These are phyloP conservation scores for Boulengeromyrus knoepffleri DNA, from an alignment of 2,113 vertebrate species.

Conservation along the genomic window DNA sequence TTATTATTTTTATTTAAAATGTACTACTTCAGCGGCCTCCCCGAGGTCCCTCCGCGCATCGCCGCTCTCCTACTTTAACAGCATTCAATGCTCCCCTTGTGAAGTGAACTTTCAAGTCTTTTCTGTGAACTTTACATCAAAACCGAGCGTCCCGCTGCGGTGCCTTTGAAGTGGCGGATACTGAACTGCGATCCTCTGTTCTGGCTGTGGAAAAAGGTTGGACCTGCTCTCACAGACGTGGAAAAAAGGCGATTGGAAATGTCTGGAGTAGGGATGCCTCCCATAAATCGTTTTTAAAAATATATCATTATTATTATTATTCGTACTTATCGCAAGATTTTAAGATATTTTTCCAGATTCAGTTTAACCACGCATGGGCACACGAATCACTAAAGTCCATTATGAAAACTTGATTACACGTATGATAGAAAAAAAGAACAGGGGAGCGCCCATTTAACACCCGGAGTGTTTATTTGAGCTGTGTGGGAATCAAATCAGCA, in stretches of 20 bases:
- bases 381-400: not conserved
- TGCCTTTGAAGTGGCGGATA: slow-evolving; percentile 59
- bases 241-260: not conserved
- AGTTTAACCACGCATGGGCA: not conserved
- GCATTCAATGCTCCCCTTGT: slow-evolving; percentile 50
- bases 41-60: slow-evolving; percentile 21
- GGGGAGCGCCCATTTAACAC: not conserved
- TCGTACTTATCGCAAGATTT: not conserved
- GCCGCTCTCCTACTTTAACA: slow-evolving; percentile 36
- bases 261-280: not conserved
- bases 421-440: not conserved
- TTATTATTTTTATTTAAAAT: not conserved
- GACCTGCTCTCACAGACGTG: not conserved
- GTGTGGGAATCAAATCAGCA: not conserved
- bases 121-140: slow-evolving; percentile 69
- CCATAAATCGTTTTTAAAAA: not conserved
- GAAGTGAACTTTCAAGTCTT: slow-evolving; percentile 58
- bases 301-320: not conserved
- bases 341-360: not conserved
- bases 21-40: slow-evolving; percentile 13
- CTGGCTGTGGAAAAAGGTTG: not conserved
- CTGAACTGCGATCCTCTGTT: slow-evolving; percentile 7
- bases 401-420: not conserved
- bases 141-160: slow-evolving; percentile 42
- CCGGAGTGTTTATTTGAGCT: not conserved